These are phyloP conservation scores for Phalacrocorax brasilianus DNA, from an alignment of 2,113 vertebrate species.

Conservation along the genomic window DNA sequence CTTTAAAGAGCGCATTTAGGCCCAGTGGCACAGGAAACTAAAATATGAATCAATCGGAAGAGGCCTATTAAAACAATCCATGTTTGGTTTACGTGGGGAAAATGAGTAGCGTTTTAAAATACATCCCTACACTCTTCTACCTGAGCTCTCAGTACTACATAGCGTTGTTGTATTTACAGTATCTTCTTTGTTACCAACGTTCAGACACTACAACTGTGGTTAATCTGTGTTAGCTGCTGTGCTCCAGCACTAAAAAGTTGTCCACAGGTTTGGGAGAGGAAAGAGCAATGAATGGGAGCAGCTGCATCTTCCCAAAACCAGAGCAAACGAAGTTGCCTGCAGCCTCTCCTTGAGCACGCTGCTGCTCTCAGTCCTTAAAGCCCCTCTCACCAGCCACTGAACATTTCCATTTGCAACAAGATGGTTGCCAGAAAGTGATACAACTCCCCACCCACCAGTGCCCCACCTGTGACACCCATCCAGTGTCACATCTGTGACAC, in stretches of 20 bases:
- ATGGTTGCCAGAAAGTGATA: neutral
- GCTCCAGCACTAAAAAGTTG: neutral
- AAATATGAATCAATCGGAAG: neutral
- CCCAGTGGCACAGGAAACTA: neutral
- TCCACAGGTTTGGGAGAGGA: accelerated
- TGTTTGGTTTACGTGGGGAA: neutral
- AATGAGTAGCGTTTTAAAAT: neutral
- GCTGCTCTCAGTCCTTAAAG: neutral
- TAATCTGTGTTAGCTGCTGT: neutral
- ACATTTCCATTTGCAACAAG: neutral
- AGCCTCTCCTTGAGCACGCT: neutral
- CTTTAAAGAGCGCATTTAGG: neutral
- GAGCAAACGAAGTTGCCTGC: neutral
- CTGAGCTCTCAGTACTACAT: neutral
- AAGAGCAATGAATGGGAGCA: neutral
- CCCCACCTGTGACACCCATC: neutral
- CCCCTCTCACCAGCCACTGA: neutral
- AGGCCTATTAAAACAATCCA: neutral
- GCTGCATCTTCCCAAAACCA: neutral
- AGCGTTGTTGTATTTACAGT: neutral
- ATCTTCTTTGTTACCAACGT: neutral
- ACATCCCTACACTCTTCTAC: neutral
- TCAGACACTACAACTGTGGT: accelerated
- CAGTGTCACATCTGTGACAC: neutral
- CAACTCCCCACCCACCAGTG: accelerated